Evolutionary conservation across 2,113 vertebrate genomes (phyloP).

Genomic region (Albula goreensis): DNA sequence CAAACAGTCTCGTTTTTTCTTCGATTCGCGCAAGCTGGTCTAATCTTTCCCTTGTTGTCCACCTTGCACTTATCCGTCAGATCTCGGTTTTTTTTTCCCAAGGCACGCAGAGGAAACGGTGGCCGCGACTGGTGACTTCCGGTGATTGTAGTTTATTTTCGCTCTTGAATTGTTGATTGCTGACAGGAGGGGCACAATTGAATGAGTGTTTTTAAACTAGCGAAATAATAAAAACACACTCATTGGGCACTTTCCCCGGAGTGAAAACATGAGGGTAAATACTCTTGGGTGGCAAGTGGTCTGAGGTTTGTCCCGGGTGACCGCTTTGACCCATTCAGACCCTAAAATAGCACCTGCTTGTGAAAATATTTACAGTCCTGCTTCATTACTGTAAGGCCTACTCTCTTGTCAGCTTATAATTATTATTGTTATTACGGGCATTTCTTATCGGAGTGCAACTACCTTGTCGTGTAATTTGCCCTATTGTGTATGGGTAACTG

Average conservation of each 20-base stretch:
- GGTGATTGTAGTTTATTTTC: slow-evolving; percentile 32
- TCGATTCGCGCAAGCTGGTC: background rate
- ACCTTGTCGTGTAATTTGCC: too few species aligned
- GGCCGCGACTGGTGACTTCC: slow-evolving; percentile 23
- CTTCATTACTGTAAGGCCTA: background rate
- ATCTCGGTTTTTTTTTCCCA: background rate
- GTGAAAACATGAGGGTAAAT: background rate
- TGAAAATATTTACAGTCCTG: background rate
- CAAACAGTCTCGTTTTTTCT: background rate
- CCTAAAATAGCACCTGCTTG: background rate
- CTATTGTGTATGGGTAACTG: too few species aligned
- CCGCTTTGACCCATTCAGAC: background rate
- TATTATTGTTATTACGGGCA: too few species aligned
- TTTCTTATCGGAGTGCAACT: too few species aligned
- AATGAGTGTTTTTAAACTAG: background rate
- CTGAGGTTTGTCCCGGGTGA: background rate
- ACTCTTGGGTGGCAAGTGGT: background rate
- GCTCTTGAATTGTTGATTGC: background rate
- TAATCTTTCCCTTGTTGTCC: background rate
- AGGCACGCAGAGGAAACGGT: slow-evolving; percentile 1
- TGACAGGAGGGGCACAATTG: slow-evolving; percentile 13
- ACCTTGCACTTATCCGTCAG: background rate
- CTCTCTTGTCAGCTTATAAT: too few species aligned
- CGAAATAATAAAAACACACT: background rate
- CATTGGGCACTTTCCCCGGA: background rate